Conservation (phyloP, 2,113 vertebrate species). For the Heteronetta atricapilla region DNA sequence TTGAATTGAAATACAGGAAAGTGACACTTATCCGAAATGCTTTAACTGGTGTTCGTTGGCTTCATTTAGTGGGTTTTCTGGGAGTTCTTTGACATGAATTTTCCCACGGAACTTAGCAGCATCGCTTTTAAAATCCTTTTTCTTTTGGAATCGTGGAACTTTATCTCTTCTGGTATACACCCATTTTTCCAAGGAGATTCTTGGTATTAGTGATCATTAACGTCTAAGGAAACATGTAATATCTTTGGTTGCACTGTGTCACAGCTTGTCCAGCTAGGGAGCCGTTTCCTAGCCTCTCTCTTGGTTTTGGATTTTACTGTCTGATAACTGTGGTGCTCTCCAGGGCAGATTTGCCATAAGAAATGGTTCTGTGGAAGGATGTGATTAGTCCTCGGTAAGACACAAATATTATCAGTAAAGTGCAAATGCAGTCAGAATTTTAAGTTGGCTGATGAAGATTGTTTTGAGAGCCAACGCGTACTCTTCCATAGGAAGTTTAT, state of each 20-base stretch:
- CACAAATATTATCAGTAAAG: not conserved
- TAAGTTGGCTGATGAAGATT: not conserved
- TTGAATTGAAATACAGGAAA: constrained; percentile 7
- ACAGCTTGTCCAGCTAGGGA: not conserved
- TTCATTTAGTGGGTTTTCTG: not conserved
- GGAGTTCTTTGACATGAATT: not conserved
- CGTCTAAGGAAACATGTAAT: not conserved
- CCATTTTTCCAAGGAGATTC: not conserved
- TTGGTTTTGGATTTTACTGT: not conserved
- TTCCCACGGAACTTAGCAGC: not conserved
- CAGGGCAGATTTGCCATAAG: not conserved
- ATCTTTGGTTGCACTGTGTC: not conserved
- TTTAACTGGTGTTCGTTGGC: not conserved
- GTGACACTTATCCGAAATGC: not conserved
- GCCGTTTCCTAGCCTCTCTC: not conserved
- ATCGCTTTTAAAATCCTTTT: not conserved
- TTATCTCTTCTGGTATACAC: not conserved
- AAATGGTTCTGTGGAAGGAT: not conserved
- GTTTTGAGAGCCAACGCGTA: not conserved
- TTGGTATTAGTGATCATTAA: not conserved
- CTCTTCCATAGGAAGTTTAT: not conserved
- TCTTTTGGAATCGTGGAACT: not conserved
- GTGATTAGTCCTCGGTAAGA: not conserved
- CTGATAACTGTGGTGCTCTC: not conserved
- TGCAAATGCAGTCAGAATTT: not conserved